A percentile compares a stretch with the other conserved stretches of the same genome.
These are phyloP conservation scores for Thermophis baileyi DNA, from an alignment of 2,113 vertebrate genomes.

Conservation along the genomic window DNA sequence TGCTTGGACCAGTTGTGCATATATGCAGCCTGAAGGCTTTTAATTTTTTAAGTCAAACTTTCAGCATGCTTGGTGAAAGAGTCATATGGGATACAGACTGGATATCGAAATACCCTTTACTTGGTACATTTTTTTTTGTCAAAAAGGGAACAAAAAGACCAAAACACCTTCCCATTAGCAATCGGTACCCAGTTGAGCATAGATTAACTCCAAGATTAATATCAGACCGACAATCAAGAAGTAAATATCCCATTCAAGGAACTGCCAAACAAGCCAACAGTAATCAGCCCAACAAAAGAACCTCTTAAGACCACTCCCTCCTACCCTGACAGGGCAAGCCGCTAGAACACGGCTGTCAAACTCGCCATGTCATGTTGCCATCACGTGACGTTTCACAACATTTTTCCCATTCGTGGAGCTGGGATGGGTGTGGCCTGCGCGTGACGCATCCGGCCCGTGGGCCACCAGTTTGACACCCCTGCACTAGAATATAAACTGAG, in stretches of 20 bases:
- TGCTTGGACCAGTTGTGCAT: neutral
- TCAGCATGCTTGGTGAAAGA: neutral
- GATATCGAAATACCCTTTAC: neutral
- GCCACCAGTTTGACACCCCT: no score
- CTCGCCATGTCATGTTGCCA: no score
- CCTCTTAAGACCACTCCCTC: neutral
- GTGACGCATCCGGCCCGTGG: no score
- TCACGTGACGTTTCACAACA: no score
- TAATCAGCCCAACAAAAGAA: neutral
- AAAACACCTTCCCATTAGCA: neutral
- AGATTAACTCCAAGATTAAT: neutral
- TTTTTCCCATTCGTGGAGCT: no score
- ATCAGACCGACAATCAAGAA: neutral
- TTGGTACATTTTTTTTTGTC: neutral
- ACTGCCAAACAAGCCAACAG: neutral
- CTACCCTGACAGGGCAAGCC: neutral
- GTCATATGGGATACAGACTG: neutral
- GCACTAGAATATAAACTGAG: neutral
- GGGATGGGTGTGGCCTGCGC: no score
- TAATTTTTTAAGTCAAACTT: neutral
- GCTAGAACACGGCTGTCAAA: no score
- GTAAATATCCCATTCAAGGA: neutral
- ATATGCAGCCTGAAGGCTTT: neutral
- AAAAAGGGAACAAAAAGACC: neutral
- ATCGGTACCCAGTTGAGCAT: neutral